phyloP scores from a whole-genome alignment of 2,797 vertebrate genomes.

The Sarcophilus harrisii region DNA sequence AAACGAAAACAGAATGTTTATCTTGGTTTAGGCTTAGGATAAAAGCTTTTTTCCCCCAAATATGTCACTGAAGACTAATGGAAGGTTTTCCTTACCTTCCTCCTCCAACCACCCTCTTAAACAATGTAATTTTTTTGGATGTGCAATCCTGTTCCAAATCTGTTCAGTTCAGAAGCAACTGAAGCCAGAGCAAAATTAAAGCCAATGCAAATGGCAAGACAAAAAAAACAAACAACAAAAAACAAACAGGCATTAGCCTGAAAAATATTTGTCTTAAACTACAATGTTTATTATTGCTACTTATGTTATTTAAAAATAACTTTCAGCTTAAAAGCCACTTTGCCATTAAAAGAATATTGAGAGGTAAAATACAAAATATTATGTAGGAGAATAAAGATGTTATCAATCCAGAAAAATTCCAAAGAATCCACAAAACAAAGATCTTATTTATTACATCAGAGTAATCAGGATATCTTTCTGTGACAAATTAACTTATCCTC shows the following conservation, averaged over 20 bases:
- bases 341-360: neutral
- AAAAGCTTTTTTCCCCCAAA: neutral
- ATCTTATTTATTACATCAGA: neutral
- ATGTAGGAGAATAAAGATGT: neutral
- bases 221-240: no score
- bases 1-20: fast-evolving
- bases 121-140: neutral
- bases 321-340: neutral
- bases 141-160: neutral
- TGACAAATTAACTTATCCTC: neutral
- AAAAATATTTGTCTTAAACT: no score
- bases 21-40: no score
- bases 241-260: neutral
- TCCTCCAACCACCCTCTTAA: neutral
- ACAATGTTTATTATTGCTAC: no score
- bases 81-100: no score
- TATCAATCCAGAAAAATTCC: neutral
- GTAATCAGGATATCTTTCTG: fast-evolving
- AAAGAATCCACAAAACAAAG: neutral
- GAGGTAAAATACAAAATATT: neutral
- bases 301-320: neutral
- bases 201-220: neutral
- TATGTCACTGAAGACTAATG: neutral
- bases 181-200: neutral
- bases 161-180: neutral